phyloP scores from a whole-genome alignment of 2,113 vertebrate genomes.

The Bubo scandiacus region DNA sequence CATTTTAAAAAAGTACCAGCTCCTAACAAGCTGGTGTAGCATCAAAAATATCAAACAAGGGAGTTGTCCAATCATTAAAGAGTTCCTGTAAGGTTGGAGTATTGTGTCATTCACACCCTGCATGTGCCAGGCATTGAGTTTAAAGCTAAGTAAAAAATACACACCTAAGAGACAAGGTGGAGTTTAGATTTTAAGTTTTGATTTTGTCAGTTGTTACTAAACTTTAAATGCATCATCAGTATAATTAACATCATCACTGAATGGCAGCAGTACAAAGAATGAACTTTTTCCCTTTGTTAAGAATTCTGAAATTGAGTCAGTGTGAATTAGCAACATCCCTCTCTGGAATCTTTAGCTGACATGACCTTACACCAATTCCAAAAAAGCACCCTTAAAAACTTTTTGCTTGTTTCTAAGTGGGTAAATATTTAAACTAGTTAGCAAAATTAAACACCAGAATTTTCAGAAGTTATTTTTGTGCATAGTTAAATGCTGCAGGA shows the following conservation, averaged over 20 bases:
- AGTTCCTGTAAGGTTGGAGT: constrained; percentile 46
- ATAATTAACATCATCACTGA: not conserved
- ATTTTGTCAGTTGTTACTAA: constrained; percentile 55
- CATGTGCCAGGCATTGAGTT: constrained; percentile 48
- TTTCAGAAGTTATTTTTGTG: constrained; percentile 74
- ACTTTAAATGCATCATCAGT: constrained; percentile 10
- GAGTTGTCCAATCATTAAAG: constrained; percentile 46
- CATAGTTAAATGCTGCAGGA: constrained; percentile 80
- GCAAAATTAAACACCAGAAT: constrained; percentile 79
- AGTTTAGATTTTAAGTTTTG: constrained; percentile 18
- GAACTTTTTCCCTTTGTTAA: constrained; percentile 71
- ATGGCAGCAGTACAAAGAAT: constrained; percentile 8
- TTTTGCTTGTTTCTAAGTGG: constrained; percentile 75
- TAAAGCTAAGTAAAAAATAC: constrained; percentile 66
- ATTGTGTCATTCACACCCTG: constrained; percentile 55
- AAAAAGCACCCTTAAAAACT: constrained; percentile 66
- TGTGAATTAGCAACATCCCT: constrained; percentile 63
- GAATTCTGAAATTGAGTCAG: constrained; percentile 65
- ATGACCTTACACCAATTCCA: constrained; percentile 44
- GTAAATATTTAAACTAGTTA: constrained; percentile 77
- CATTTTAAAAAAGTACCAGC: constrained; percentile 74
- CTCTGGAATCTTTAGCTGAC: constrained; percentile 43
- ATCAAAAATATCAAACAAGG: constrained; percentile 52
- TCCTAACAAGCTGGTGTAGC: constrained; percentile 44
- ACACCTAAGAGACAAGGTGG: constrained; percentile 49